Conservation (phyloP, 2,888 invertebrate species). For the Onthophagus sagittarius region DNA sequence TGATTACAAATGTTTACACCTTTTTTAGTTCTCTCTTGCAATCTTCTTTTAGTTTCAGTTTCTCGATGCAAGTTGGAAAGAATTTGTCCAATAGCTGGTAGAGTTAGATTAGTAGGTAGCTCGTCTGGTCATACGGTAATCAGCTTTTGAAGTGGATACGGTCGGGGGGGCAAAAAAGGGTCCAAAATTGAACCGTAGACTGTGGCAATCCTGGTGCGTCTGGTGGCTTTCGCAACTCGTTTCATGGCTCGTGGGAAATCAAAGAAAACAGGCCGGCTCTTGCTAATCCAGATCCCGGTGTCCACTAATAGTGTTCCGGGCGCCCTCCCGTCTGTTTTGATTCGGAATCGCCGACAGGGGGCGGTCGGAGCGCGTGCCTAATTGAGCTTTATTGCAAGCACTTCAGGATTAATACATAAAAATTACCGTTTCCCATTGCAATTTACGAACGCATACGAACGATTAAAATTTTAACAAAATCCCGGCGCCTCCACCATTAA, state of each 20-base stretch:
- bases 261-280: constrained; percentile 36
- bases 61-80: too few relatives aligned
- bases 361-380: constrained; percentile 3
- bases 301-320: constrained; percentile 37
- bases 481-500: too few relatives aligned
- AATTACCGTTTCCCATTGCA: not conserved
- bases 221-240: constrained; percentile 7
- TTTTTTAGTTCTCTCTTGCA: too few relatives aligned
- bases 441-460: not conserved
- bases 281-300: constrained; percentile 38
- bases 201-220: not conserved
- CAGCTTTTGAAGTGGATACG: not conserved
- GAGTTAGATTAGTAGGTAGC: not conserved
- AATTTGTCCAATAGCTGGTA: too few relatives aligned
- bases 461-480: not conserved
- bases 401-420: constrained; percentile 10
- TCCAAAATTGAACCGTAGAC: constrained; percentile 6
- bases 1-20: too few relatives aligned
- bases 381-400: constrained; percentile 10
- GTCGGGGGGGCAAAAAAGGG: not conserved
- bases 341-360: not conserved
- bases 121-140: not conserved
- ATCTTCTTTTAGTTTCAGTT: too few relatives aligned
- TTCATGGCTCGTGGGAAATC: constrained; percentile 38
- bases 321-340: constrained; percentile 24